Conservation (phyloP, 2,113 vertebrate species). For the Pionites leucogaster region DNA sequence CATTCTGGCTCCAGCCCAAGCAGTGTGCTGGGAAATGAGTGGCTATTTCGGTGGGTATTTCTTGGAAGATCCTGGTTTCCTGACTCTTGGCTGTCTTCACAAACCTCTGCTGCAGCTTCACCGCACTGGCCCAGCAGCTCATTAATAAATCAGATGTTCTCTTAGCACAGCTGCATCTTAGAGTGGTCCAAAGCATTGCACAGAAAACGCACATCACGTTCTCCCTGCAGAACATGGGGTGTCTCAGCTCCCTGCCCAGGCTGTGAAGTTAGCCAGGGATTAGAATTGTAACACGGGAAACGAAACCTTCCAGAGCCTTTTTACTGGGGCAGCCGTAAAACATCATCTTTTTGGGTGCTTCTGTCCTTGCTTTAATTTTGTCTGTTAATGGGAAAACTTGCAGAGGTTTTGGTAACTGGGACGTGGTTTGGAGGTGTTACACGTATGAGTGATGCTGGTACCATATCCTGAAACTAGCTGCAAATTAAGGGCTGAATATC, state of each 20-base stretch:
- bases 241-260: not conserved
- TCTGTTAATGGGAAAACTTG: not conserved
- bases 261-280: not conserved
- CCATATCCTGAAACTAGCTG: not conserved
- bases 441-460: not conserved
- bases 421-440: not conserved
- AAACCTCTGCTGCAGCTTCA: not conserved
- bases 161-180: not conserved
- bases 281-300: not conserved
- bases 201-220: not conserved
- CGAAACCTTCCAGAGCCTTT: not conserved
- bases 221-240: rapidly evolving
- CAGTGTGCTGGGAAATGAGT: not conserved
- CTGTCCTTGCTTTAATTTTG: conserved; percentile 8
- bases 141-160: not conserved
- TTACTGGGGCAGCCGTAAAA: not conserved
- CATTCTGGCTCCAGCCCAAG: not conserved
- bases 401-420: not conserved
- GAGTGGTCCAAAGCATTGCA: not conserved
- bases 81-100: not conserved
- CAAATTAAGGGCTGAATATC: not conserved
- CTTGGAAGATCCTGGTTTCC: not conserved
- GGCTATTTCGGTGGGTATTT: not conserved
- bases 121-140: not conserved
- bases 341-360: conserved; percentile 28